Base-by-base conservation (phyloP, 1,140 invertebrate species). In the Lepidostoma basale region DNA sequence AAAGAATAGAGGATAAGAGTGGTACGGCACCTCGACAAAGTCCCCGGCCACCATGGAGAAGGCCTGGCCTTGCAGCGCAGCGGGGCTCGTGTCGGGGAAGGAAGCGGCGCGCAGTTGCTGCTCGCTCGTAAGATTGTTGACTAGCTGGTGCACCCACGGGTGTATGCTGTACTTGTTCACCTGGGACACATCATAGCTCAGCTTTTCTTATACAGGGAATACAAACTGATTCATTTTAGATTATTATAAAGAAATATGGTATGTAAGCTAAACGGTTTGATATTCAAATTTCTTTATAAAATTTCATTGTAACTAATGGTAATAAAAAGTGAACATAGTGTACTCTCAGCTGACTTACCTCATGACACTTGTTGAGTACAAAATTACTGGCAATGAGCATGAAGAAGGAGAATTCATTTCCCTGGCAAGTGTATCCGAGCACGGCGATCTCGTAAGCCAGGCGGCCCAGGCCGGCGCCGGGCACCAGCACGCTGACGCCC, bases 311-410 rank as follows among this genome's bases (percentile, higher is more conserved):
- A n/a, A n/a, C n/a, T n/a, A 5, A 44, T 23, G 12, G 22, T 16
- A 52, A 23, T n/a, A 28, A 30, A n/a, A 12, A 45, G 18, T 3
- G 42, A 45, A 18, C n/a, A 45, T 12, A 45, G n/a, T 16, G 18
- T 16, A 4, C 12, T 2, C 8, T n/a, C 16, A 16, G 20, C 4
- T 47, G 12, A 8, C 68, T 74, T 14, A 85, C 83, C 69, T 84
- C 80, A 18, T 79, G 78, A 74, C 83, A 96, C 86, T 91, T 90
- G 81, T 98, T 98, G 12, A 98, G 83, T 47, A 98, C 89, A 82
- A 97, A 98, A 81, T 97, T 96, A 20, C 96, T 97, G 0, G 95
- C 92, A 74, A 99, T 93, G 1, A 99, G 82, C 97, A 99, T 99
- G 77, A 97, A 98, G 1, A 98, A 86, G 36, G 94, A 97, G 81